These are phyloP conservation scores for Bufo bufo DNA, from an alignment of 2,113 vertebrate genomes.

Conservation along the genomic window DNA sequence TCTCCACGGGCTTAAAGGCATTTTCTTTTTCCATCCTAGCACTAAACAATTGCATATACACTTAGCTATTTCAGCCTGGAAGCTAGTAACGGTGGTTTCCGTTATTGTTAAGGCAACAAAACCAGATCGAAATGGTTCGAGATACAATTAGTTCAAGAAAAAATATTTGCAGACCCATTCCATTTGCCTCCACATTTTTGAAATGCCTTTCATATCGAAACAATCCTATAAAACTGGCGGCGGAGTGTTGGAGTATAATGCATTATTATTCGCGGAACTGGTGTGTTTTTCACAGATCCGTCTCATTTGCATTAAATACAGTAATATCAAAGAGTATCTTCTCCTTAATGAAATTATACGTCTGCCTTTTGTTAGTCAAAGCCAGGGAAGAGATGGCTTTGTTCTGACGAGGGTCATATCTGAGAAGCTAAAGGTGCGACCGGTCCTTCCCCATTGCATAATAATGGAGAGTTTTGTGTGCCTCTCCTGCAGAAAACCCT, in stretches of 20 bases:
- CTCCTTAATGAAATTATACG: conserved; percentile 50
- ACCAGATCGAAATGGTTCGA: neutral
- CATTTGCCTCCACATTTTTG: neutral
- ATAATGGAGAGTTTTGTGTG: conserved; percentile 47
- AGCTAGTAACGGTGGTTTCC: conserved; percentile 2
- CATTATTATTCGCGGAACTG: conserved; percentile 5
- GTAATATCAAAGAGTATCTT: conserved; percentile 45
- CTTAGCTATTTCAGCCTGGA: neutral
- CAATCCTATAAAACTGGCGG: neutral
- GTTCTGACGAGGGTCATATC: conserved; percentile 53
- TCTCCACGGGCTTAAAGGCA: neutral
- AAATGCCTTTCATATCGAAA: conserved; percentile 38
- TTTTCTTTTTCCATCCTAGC: neutral
- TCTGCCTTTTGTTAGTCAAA: conserved; percentile 39
- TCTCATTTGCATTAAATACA: conserved; percentile 38
- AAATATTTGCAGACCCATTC: conserved; percentile 28
- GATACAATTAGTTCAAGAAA: neutral
- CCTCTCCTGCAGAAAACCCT: conserved; percentile 37
- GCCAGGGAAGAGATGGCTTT: conserved; percentile 35
- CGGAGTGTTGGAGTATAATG: neutral
- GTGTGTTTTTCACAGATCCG: conserved; percentile 18
- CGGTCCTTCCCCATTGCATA: conserved; percentile 41
- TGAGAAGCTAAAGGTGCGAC: conserved; percentile 51
- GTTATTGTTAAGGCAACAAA: conserved; percentile 2
- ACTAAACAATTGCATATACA: neutral